Conservation (phyloP, 2,888 invertebrate genomes). For the Phortica magna region DNA sequence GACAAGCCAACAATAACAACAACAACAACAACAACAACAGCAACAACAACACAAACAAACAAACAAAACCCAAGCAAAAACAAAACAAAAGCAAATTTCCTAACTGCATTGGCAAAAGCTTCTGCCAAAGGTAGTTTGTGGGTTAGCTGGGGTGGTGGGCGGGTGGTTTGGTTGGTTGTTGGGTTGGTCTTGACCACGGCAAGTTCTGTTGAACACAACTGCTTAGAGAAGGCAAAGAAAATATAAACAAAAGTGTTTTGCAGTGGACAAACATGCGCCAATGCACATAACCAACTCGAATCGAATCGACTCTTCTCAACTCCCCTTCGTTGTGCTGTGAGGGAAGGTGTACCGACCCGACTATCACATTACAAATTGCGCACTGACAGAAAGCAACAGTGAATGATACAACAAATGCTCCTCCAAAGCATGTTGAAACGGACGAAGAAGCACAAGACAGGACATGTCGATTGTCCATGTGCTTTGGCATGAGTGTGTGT, state of each 20-base stretch:
- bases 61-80: neutral
- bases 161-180: neutral
- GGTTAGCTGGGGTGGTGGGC: neutral
- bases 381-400: constrained; percentile 11
- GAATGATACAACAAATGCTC: constrained; percentile 26
- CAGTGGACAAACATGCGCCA: constrained; percentile 24
- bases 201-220: neutral
- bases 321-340: too few species aligned
- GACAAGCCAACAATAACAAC: neutral
- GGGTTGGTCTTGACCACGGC: neutral
- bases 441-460: neutral
- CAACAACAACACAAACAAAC: constrained; percentile 6
- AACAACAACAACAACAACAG: neutral
- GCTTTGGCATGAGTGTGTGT: neutral
- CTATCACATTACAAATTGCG: constrained; percentile 68
- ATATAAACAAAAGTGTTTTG: constrained; percentile 32
- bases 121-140: neutral
- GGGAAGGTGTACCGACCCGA: neutral
- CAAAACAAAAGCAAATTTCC: constrained; percentile 9
- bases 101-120: neutral
- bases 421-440: neutral
- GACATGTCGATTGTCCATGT: constrained; percentile 16
- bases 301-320: too few species aligned
- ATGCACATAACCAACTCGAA: neutral
- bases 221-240: constrained; percentile 14